phyloP scores from a whole-genome alignment of 30 jellyfish, hydroid and myxozoan species.

The Turritopsis dohrnii region DNA sequence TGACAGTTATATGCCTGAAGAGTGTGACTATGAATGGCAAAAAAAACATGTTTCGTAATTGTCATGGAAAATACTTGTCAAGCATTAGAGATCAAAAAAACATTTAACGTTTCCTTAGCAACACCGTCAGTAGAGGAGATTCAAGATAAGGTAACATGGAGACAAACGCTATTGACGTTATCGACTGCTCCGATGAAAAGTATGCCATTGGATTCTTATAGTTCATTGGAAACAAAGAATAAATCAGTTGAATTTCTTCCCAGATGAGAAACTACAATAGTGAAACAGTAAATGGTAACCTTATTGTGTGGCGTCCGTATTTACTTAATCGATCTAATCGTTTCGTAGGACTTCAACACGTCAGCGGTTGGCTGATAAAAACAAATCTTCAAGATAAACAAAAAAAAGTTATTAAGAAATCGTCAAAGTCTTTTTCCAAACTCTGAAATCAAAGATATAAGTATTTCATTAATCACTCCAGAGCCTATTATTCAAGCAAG shows the following conservation, averaged over 20 bases:
- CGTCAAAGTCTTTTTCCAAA: neutral
- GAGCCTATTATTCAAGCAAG: too few relatives aligned
- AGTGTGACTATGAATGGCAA: neutral
- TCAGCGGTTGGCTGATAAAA: neutral
- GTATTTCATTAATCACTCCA: too few relatives aligned
- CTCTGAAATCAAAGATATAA: neutral
- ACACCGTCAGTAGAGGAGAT: neutral
- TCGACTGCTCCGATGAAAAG: neutral
- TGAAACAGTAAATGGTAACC: neutral
- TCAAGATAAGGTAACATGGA: neutral
- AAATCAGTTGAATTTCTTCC: neutral
- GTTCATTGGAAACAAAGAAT: neutral
- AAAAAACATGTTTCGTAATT: neutral
- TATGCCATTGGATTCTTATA: neutral
- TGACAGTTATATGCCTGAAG: neutral
- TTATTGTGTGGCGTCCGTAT: neutral
- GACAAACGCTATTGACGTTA: neutral
- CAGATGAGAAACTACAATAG: neutral
- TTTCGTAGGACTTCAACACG: neutral
- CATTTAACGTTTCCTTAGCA: neutral
- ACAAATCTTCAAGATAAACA: neutral
- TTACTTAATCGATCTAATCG: too few relatives aligned
- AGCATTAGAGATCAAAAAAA: neutral
- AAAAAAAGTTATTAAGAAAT: neutral
- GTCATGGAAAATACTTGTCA: neutral